Evolutionary conservation across 2,888 invertebrate species (phyloP).

Genomic region (Ectemnius lituratus): DNA sequence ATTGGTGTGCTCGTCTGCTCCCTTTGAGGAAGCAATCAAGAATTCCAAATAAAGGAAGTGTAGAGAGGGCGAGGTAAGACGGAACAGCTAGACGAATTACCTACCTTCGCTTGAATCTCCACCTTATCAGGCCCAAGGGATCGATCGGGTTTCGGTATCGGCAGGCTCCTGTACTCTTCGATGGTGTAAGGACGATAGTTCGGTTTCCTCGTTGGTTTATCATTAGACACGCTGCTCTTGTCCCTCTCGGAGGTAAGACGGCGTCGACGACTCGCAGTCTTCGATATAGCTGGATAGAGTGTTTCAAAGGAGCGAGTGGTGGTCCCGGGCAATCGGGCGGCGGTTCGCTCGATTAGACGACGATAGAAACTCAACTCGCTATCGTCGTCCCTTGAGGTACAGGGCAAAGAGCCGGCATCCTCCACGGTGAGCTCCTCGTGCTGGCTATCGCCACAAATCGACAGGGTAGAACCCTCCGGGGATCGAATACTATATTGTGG

Average conservation of each 20-base stretch:
- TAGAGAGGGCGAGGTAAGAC: background rate
- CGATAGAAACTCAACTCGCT: conserved; percentile 68
- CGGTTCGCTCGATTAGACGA: conserved; percentile 49
- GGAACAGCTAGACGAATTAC: background rate
- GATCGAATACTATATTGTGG: conserved; percentile 51
- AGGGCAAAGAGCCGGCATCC: conserved; percentile 48
- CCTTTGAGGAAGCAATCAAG: background rate
- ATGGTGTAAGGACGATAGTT: conserved; percentile 65
- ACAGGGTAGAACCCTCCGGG: conserved; percentile 66
- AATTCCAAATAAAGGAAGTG: too few relatives aligned
- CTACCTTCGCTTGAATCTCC: conserved; percentile 63
- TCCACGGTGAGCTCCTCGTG: conserved; percentile 57
- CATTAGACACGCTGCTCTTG: conserved; percentile 32
- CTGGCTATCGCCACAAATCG: conserved; percentile 69
- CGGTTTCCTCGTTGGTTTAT: conserved; percentile 39
- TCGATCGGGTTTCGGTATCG: conserved; percentile 63
- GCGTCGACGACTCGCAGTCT: conserved; percentile 12
- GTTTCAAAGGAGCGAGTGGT: conserved; percentile 43
- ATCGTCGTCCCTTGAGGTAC: conserved; percentile 66
- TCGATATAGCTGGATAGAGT: conserved; percentile 24
- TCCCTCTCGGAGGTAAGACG: conserved; percentile 7
- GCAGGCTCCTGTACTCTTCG: conserved; percentile 62
- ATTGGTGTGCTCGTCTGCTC: too few relatives aligned
- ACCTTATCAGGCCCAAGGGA: conserved; percentile 66
- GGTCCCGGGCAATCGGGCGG: conserved; percentile 11